A percentile compares a stretch with the other conserved stretches of the same genome.
These are phyloP conservation scores for Trachops cirrhosus DNA, from an alignment of 2,797 vertebrate genomes.

Conservation along the genomic window DNA sequence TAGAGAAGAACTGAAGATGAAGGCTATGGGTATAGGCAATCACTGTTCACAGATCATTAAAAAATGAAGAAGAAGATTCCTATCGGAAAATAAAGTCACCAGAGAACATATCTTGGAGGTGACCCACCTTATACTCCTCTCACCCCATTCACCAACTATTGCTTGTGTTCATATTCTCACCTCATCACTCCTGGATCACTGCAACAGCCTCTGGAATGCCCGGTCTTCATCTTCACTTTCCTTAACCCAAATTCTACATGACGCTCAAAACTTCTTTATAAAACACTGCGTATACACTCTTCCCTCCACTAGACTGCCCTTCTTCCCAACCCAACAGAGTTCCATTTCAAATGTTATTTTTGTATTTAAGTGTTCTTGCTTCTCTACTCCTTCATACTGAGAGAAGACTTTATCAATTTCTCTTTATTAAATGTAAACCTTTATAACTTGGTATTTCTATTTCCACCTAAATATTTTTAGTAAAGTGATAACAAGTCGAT, in stretches of 20 bases:
- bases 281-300: not conserved
- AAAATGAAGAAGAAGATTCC: not conserved
- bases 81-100: not conserved
- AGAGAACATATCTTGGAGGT: not conserved
- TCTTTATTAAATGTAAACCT: not conserved
- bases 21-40: not conserved
- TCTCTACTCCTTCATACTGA: not conserved
- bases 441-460: not conserved
- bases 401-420: not conserved
- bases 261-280: not conserved
- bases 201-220: not conserved
- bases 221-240: not conserved
- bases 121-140: not conserved
- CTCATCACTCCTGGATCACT: not conserved
- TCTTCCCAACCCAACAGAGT: not conserved
- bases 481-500: not conserved
- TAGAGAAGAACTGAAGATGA: not conserved
- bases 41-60: not conserved
- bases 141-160: not conserved
- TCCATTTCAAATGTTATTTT: not conserved
- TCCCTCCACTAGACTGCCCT: not conserved
- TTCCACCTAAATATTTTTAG: not conserved
- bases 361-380: not conserved
- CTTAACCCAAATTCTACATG: not conserved
- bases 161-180: not conserved